phyloP scores from a whole-genome alignment of 2,888 invertebrate species.

The Bombylius discolor region DNA sequence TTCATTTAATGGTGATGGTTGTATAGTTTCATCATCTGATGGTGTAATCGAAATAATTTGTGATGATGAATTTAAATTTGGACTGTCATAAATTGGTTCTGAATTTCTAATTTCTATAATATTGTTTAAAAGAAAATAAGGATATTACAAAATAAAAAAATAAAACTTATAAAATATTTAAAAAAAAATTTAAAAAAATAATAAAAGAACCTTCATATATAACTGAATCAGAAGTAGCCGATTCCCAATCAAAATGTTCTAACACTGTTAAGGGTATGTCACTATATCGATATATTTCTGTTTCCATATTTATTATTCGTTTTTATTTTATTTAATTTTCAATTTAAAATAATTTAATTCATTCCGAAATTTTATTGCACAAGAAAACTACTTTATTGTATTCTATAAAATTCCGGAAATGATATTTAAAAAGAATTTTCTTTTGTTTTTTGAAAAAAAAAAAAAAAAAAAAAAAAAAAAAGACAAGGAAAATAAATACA shows the following conservation, averaged over 20 bases:
- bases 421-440: no score
- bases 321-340: no score
- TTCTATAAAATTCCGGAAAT: no score
- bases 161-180: neutral
- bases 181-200: neutral
- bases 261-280: constrained; percentile 35
- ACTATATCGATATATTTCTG: constrained; percentile 21
- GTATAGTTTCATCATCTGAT: constrained; percentile 15
- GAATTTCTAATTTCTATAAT: constrained; percentile 16
- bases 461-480: no score
- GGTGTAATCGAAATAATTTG: constrained; percentile 9
- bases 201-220: constrained; percentile 15
- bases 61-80: constrained; percentile 14
- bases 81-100: constrained; percentile 20
- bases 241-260: constrained; percentile 25
- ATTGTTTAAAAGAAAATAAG: neutral
- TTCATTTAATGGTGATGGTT: constrained; percentile 22
- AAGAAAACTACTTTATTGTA: no score
- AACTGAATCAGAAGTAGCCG: constrained; percentile 13
- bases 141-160: neutral
- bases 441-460: no score
- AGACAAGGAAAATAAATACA: no score
- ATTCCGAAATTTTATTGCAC: no score
- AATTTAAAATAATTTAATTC: no score
- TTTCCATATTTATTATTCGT: constrained; percentile 5